Evolutionary conservation across 1,140 invertebrate genomes (phyloP).

Genomic region (Microplitis demolitor): DNA sequence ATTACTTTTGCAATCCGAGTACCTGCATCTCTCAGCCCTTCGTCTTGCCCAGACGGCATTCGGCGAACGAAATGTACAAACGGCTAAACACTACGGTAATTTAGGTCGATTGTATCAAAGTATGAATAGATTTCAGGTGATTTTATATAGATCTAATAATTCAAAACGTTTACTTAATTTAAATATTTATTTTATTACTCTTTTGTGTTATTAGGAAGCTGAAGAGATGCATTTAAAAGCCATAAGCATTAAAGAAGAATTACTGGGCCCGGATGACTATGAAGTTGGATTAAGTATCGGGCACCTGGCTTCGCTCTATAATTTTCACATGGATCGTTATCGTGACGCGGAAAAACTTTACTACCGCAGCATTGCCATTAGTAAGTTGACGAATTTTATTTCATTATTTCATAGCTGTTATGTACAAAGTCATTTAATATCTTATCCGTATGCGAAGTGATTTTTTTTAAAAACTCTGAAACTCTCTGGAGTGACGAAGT

Average conservation of each 20-base stretch:
- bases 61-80: conserved; percentile 91
- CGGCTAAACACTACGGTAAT: conserved; percentile 94
- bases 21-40: conserved; percentile 80
- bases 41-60: conserved; percentile 78
- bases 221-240: conserved; percentile 90
- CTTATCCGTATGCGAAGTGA: too few relatives aligned
- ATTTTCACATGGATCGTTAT: conserved; percentile 90
- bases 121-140: conserved; percentile 81
- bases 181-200: conserved; percentile 14
- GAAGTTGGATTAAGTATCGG: conserved; percentile 91
- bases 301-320: conserved; percentile 90
- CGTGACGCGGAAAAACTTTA: conserved; percentile 85
- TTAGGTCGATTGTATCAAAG: conserved; percentile 89
- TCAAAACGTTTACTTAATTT: not conserved
- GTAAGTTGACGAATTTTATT: conserved; percentile 61
- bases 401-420: not conserved
- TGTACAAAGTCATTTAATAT: too few relatives aligned
- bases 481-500: too few relatives aligned
- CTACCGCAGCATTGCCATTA: conserved; percentile 84
- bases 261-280: conserved; percentile 85
- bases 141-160: not conserved
- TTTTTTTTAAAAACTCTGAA: too few relatives aligned
- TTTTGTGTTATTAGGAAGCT: conserved; percentile 68
- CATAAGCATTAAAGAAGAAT: conserved; percentile 86
- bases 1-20: conserved; percentile 76